Evolutionary conservation across 2,113 vertebrate species (phyloP).

Genomic region (Ranitomeya variabilis): DNA sequence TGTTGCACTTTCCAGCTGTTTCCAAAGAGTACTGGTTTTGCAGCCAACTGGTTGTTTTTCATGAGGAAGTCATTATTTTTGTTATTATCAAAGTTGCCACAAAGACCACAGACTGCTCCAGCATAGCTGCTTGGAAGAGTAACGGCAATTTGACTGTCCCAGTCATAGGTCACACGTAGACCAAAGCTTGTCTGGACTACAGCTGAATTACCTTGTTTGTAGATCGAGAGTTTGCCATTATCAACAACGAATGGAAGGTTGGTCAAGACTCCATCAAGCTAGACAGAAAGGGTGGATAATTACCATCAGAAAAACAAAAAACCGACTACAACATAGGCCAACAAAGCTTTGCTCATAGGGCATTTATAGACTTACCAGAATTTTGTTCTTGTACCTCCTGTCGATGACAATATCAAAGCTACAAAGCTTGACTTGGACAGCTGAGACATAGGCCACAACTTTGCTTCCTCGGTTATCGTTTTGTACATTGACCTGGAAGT

Average conservation of each 20-base stretch:
- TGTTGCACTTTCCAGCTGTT: conserved; percentile 48
- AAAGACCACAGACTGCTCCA: conserved; percentile 62
- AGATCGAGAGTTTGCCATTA: conserved; percentile 61
- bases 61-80: conserved; percentile 43
- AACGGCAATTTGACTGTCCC: conserved; percentile 57
- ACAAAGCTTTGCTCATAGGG: too few relatives aligned
- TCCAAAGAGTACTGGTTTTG: conserved; percentile 44
- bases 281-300: not conserved
- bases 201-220: conserved; percentile 54
- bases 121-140: conserved; percentile 54
- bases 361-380: conserved; percentile 66
- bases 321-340: not conserved
- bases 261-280: conserved; percentile 68
- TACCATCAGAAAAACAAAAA: not conserved
- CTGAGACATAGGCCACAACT: conserved; percentile 65
- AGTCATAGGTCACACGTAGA: conserved; percentile 69
- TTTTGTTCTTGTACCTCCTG: conserved; percentile 62
- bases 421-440: conserved; percentile 68
- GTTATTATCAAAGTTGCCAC: conserved; percentile 64
- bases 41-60: not conserved
- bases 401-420: conserved; percentile 66
- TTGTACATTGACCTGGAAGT: conserved; percentile 71
- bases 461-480: conserved; percentile 67
- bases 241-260: conserved; percentile 66
- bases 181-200: conserved; percentile 58